Percentiles rank a stretch among this genome's conserved stretches.
phyloP scores from a whole-genome alignment of 1,140 invertebrate species.

The Grapholita molesta region DNA sequence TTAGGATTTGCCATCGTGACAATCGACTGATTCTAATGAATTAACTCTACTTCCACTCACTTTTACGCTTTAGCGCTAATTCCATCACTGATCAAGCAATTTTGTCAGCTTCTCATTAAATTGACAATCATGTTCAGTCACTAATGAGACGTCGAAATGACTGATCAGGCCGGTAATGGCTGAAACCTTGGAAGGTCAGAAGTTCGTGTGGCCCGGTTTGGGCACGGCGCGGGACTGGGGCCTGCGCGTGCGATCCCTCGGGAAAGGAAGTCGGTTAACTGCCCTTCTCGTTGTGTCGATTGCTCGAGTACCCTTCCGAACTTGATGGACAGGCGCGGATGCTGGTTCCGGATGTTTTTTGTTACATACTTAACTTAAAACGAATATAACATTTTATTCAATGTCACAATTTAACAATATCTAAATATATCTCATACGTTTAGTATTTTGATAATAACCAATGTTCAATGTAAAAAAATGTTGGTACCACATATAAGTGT shows the following conservation, averaged over 20 bases:
- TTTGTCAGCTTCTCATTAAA: background rate
- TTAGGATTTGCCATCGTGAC: conserved; percentile 37
- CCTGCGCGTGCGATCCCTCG: conserved; percentile 50
- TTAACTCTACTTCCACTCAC: background rate
- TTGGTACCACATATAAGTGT: too few relatives aligned
- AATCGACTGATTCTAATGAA: background rate
- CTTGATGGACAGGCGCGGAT: conserved; percentile 58
- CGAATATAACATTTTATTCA: too few relatives aligned
- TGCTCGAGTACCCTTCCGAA: conserved; percentile 62
- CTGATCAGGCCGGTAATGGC: background rate
- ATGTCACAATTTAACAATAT: too few relatives aligned
- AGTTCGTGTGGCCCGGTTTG: conserved; percentile 30
- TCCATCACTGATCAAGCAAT: background rate
- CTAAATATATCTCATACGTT: too few relatives aligned
- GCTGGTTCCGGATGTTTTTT: conserved; percentile 27
- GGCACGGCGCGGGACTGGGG: conserved; percentile 31
- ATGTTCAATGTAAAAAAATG: too few relatives aligned
- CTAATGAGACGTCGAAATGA: background rate
- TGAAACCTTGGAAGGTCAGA: conserved; percentile 20
- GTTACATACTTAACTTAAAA: conserved; percentile 6
- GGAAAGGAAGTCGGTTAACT: conserved; percentile 70
- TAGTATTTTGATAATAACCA: too few relatives aligned
- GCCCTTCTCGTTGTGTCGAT: conserved; percentile 72
- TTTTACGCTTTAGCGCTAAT: background rate
- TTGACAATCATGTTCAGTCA: background rate